Conservation (phyloP, 2,113 vertebrate species). For the Alaudala cheleensis region DNA sequence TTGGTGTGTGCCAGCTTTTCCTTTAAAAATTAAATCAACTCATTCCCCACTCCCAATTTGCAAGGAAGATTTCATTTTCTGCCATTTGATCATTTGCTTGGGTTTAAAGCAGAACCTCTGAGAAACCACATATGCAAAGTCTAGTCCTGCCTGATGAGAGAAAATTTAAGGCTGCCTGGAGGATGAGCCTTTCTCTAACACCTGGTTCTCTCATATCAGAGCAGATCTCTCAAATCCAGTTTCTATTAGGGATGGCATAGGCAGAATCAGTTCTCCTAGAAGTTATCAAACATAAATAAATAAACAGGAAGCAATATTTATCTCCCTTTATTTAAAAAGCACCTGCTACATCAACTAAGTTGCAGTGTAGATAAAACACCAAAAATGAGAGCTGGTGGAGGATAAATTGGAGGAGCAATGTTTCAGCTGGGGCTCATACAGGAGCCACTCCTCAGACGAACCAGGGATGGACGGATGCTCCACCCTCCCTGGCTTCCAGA, state of each 20-base stretch:
- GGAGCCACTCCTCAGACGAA: not conserved
- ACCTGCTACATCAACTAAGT: conserved; percentile 36
- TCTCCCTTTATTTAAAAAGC: conserved; percentile 43
- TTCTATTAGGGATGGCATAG: not conserved
- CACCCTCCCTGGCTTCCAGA: not conserved
- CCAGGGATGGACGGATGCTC: not conserved
- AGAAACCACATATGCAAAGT: not conserved
- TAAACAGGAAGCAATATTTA: not conserved
- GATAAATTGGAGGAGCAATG: conserved; percentile 16
- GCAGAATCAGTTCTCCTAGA: not conserved
- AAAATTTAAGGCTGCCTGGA: not conserved
- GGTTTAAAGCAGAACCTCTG: not conserved
- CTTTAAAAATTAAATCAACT: not conserved
- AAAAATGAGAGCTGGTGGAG: conserved; percentile 46
- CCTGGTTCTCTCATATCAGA: not conserved
- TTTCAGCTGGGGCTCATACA: not conserved
- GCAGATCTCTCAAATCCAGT: not conserved
- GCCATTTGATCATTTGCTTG: not conserved
- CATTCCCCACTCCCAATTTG: not conserved
- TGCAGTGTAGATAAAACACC: conserved; percentile 1
- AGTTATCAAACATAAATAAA: conserved; percentile 7
- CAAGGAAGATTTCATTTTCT: not conserved
- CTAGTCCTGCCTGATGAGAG: not conserved
- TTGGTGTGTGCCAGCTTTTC: not conserved
- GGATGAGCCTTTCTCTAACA: not conserved